phyloP scores from a whole-genome alignment of 2,888 invertebrate species.

The Matsumyia berberina region DNA sequence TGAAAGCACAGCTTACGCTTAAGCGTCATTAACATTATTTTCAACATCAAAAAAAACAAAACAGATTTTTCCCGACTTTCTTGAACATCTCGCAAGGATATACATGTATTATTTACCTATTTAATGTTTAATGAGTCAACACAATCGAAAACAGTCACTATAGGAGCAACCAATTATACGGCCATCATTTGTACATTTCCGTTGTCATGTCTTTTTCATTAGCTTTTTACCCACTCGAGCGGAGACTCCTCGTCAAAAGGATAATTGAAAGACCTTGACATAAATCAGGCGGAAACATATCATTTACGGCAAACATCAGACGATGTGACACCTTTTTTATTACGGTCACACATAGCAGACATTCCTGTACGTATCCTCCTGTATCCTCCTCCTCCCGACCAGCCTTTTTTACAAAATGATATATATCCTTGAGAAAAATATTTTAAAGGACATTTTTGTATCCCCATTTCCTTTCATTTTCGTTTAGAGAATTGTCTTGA shows the following conservation, averaged over 20 bases:
- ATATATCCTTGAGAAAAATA: slow-evolving; percentile 27
- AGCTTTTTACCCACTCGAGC: neutral
- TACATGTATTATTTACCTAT: neutral
- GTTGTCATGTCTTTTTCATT: slow-evolving; percentile 31
- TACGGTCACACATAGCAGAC: slow-evolving; percentile 7
- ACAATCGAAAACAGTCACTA: neutral
- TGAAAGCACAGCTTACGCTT: too few relatives aligned
- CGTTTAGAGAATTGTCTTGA: slow-evolving; percentile 24
- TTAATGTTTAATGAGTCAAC: slow-evolving; percentile 3
- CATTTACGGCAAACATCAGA: slow-evolving; percentile 58
- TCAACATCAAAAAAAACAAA: too few relatives aligned
- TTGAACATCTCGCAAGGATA: slow-evolving; percentile 2
- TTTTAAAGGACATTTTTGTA: slow-evolving; percentile 30
- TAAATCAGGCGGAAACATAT: slow-evolving; percentile 59
- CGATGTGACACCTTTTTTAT: slow-evolving; percentile 53
- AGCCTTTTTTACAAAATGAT: neutral
- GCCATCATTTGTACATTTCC: slow-evolving; percentile 24
- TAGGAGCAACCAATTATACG: slow-evolving; percentile 21
- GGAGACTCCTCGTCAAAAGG: slow-evolving; percentile 9
- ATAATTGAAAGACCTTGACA: slow-evolving; percentile 42
- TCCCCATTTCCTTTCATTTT: slow-evolving; percentile 2
- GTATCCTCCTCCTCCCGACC: too few relatives aligned
- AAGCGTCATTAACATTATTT: too few relatives aligned
- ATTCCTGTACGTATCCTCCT: too few relatives aligned
- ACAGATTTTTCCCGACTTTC: too few relatives aligned